Percentiles rank a stretch among this genome's conserved stretches.
These are phyloP conservation scores for Melanotaenia pygmaea DNA, from an alignment of 2,797 vertebrate species.

Conservation along the genomic window DNA sequence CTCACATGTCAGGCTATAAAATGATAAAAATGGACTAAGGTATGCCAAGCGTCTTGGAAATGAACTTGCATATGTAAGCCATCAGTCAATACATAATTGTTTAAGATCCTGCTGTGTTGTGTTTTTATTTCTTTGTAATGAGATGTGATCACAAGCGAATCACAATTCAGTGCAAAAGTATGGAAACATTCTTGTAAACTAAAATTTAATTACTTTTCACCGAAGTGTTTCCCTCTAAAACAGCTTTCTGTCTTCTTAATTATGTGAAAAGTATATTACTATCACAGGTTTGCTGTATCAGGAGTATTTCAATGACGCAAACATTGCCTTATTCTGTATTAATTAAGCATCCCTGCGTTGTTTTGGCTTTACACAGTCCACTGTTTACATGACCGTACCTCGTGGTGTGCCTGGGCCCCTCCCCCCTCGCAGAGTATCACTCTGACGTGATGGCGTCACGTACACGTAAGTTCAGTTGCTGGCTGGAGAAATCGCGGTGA, in stretches of 20 bases:
- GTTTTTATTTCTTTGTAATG: conserved; percentile 68
- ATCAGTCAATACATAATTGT: conserved; percentile 86
- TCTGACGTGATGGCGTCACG: conserved; percentile 69
- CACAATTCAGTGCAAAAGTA: not conserved
- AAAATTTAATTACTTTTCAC: not conserved
- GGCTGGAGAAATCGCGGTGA: conserved; percentile 76
- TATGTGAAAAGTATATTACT: not conserved
- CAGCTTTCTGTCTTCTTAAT: not conserved
- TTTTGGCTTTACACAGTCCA: not conserved
- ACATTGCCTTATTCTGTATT: not conserved
- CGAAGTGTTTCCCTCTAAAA: not conserved
- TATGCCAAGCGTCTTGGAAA: conserved; percentile 80
- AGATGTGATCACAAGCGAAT: not conserved
- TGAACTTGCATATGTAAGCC: conserved; percentile 85
- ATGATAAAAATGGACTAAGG: conserved; percentile 75
- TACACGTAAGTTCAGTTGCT: conserved; percentile 43
- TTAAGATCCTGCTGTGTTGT: conserved; percentile 78
- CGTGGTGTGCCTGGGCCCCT: conserved; percentile 58
- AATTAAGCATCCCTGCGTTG: not conserved
- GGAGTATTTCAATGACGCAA: conserved; percentile 1
- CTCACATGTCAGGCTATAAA: conserved; percentile 65
- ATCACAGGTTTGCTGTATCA: not conserved
- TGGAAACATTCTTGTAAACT: not conserved
- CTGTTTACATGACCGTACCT: conserved; percentile 73
- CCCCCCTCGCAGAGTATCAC: conserved; percentile 25